Evolutionary conservation across 2,797 vertebrate species (phyloP), one percentile per base, ranked within the genome.

Genomic region (Helarctos malayanus): DNA sequence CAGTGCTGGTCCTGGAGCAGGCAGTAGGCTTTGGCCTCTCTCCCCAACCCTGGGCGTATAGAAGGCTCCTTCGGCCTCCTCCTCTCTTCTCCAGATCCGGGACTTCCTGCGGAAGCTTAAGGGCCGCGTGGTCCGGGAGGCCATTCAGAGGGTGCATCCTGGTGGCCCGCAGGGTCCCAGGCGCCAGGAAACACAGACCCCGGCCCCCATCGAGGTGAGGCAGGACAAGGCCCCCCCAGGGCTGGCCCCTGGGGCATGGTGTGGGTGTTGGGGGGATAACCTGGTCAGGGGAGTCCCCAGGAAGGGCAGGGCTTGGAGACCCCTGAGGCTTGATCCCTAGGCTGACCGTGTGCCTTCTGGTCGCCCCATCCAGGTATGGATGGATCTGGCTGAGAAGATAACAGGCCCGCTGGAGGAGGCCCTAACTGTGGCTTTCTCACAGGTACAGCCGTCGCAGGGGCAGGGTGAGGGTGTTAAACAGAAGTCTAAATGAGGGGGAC

Each of bases 171-270:
- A 85, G 49, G 91, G 89, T 15, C 41, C 27, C 19, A 96, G 80
- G 38, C 69, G 5, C 25, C 88, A 41, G 25, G 84, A 92, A 91
- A 76, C 97, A 6, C 97, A 97, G 78, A 52, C 91, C 61, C 98
- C 96, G 12, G 98, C 98, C 41, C 98, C 98, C 45, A 98, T 98
- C 16, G 98, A 98, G 98, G 98, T 98, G 93, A 90, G 89, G 73
- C 76, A 41, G 35, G 71, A 56, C 9, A 3, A 49, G 56, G 32
- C 11, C 71, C 10, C 45, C 45, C 13, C 69, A 27, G 15, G 45
- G 27, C 71, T 7, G 27, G 38, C 10, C 78, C 54, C 32, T 35
- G 13, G 27, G 27, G 23, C 38, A 18, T 80, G n/a, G 35, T 9
- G 49, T 90, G 38, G 54, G 38, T 52, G 32, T 85, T 63, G 65